A percentile compares a stretch with the other conserved stretches of the same genome.
These are phyloP conservation scores for Leptopilina clavipes DNA, from an alignment of 1,140 invertebrate genomes.

Conservation along the genomic window DNA sequence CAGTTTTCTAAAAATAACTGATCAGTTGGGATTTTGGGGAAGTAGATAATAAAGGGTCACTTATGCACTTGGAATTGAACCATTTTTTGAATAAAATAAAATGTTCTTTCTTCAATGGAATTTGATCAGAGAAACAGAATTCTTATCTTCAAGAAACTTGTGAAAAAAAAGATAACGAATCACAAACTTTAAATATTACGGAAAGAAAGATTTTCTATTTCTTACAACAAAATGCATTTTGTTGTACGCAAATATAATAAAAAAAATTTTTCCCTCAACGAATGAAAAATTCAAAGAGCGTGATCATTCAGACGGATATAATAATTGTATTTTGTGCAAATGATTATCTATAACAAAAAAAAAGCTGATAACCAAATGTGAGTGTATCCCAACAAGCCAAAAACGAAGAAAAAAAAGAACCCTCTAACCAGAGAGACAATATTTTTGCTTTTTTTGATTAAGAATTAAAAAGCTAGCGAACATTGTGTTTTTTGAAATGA, in stretches of 20 bases:
- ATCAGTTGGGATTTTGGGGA: constrained; percentile 4
- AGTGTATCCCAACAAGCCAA: constrained; percentile 47
- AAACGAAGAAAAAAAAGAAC: constrained; percentile 29
- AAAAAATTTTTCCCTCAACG: no score
- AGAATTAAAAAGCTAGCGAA: constrained; percentile 21
- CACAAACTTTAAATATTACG: no score
- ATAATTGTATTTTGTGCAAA: not conserved
- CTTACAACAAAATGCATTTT: no score
- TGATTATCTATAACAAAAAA: not conserved
- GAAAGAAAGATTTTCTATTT: no score
- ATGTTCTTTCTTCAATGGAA: not conserved
- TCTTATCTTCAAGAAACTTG: no score
- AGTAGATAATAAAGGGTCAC: not conserved
- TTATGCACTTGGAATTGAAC: not conserved
- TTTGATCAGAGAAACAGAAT: no score
- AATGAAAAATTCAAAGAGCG: not conserved
- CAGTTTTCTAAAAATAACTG: constrained; percentile 9
- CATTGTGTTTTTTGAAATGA: not conserved
- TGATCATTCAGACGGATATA: not conserved
- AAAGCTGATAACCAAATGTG: constrained; percentile 35
- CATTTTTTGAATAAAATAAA: no score
- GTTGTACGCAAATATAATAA: no score
- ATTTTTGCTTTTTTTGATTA: constrained; percentile 26
- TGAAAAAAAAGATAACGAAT: no score
- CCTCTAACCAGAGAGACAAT: constrained; percentile 44